Evolutionary conservation across 1,140 invertebrate species (phyloP), one percentile per base, ranked within the genome.

Genomic region (Oedothorax gibbosus): DNA sequence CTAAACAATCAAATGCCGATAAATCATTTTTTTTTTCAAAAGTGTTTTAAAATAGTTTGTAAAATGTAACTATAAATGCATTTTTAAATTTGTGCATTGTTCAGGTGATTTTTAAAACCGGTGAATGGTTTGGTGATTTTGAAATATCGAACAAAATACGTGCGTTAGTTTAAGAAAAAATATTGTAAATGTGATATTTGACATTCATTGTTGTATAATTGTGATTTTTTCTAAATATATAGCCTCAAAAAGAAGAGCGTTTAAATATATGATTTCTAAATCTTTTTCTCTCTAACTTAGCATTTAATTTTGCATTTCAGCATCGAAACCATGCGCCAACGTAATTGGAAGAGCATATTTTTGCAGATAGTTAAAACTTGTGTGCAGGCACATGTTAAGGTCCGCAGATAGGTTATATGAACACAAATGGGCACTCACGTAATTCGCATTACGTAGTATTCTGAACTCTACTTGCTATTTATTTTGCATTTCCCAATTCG

Each of bases 351-450:
- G 57, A 62, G 57, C 57, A 62, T 18, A 62, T 62, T 12, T 62
- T 62, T 12, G 12, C 12, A 62, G 57, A 62, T 18, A 62, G 57
- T 62, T 15, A 62, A 62, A 62, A 12, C 12, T 12, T 62, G 57
- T 62, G 18, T 12, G 57, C 18, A 62, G 18, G 66, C 66, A 69
- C 66, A 69, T 69, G 14, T 14, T 69, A 50, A 20, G 66, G 20
- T 49, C 66, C 50, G 50, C n/a, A 69, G 50, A n/a, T 69, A 69
- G 66, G 66, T 72, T 72, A 72, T 20, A 71, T 72, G 69, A 72
- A 72, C 69, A 72, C 69, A 72, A 72, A 18, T 72, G 35, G 69
- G 49, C 49, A 72, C 35, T 72, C 69, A 72, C 35, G 50, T 7
- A 51, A 8, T 72, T 51, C 7, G 20, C 49, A 18, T 35, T 49